Conservation (phyloP, 2,888 invertebrate genomes). For the Tuberolachnus salignus region DNA sequence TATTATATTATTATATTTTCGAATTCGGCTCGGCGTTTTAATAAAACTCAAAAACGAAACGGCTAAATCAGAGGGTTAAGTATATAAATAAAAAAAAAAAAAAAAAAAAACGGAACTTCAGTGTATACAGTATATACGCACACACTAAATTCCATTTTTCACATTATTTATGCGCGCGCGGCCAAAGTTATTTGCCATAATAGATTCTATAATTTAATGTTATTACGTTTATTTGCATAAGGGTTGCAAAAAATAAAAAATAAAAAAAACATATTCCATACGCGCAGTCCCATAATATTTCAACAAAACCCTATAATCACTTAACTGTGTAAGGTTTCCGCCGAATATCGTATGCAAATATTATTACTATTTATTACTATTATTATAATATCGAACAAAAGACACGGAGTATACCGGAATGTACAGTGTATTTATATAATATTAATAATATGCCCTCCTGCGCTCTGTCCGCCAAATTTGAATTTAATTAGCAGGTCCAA, state of each 20-base stretch:
- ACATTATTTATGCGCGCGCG: conserved; percentile 16
- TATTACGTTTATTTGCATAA: conserved; percentile 17
- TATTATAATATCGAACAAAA: not conserved
- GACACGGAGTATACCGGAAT: too few species aligned
- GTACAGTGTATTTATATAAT: too few species aligned
- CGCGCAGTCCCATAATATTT: conserved; percentile 12
- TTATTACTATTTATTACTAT: too few species aligned
- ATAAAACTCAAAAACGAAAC: conserved; percentile 9
- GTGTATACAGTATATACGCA: not conserved
- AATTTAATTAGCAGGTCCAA: too few species aligned
- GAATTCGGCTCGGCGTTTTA: not conserved
- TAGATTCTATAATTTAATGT: conserved; percentile 33
- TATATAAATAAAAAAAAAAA: conserved; percentile 11
- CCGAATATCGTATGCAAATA: not conserved
- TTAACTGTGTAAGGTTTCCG: not conserved
- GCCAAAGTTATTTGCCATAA: not conserved
- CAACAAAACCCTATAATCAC: not conserved
- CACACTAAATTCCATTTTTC: conserved; percentile 7
- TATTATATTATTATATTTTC: not conserved
- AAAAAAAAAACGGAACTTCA: too few species aligned
- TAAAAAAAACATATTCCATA: not conserved
- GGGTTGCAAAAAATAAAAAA: too few species aligned
- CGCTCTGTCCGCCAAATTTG: too few species aligned
- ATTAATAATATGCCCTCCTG: too few species aligned
- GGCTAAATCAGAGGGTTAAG: conserved; percentile 10